Conservation (phyloP, 2,888 invertebrate genomes). For the Mythimna impura region DNA sequence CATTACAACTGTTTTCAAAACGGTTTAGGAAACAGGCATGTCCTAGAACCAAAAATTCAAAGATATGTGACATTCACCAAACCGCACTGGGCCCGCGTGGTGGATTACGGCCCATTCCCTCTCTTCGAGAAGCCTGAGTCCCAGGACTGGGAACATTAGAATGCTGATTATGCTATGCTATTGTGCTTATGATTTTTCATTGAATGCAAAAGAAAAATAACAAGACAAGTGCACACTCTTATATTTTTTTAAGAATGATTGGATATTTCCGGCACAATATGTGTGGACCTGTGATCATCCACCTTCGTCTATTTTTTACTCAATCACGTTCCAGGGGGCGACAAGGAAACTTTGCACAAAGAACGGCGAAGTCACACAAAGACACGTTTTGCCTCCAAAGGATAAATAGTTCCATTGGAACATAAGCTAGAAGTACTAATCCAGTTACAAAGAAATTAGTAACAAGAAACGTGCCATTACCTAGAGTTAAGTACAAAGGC, state of each 20-base stretch:
- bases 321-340: slow-evolving; percentile 49
- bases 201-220: neutral
- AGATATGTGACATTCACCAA: too few species aligned
- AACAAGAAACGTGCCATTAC: slow-evolving; percentile 29
- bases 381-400: slow-evolving; percentile 47
- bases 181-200: neutral
- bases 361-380: slow-evolving; percentile 47
- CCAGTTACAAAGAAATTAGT: slow-evolving; percentile 39
- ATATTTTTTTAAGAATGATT: slow-evolving; percentile 5
- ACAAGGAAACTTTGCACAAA: slow-evolving; percentile 47
- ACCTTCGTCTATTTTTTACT: slow-evolving; percentile 46
- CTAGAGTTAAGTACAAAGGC: slow-evolving; percentile 26
- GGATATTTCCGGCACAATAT: slow-evolving; percentile 23
- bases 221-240: neutral
- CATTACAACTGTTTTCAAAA: too few species aligned
- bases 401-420: slow-evolving; percentile 50
- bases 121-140: too few species aligned
- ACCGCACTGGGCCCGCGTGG: too few species aligned
- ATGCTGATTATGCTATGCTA: too few species aligned
- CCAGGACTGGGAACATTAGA: too few species aligned
- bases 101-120: too few species aligned
- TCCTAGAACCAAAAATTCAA: too few species aligned
- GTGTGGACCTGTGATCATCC: slow-evolving; percentile 21
- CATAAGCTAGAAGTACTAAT: slow-evolving; percentile 40
- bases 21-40: too few species aligned